Conservation (phyloP, 2,113 vertebrate species). For the Struthidea cinerea region DNA sequence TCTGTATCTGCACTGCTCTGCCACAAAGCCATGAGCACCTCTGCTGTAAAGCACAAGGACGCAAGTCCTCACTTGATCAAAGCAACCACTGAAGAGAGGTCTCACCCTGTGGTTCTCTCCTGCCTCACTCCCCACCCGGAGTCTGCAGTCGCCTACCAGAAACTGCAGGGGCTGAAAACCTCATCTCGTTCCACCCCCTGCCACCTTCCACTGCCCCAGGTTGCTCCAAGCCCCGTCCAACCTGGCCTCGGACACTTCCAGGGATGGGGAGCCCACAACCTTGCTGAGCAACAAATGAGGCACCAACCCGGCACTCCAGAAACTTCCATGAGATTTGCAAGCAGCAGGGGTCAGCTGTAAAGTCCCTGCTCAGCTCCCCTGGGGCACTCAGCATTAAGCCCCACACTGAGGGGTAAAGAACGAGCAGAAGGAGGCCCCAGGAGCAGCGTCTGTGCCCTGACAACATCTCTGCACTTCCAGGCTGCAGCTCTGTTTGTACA, state of each 20-base stretch:
- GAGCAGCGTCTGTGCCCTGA: neutral
- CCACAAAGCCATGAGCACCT: neutral
- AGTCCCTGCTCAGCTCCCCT: neutral
- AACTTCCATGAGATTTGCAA: neutral
- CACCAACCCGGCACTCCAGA: neutral
- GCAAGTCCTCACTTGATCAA: slow-evolving; percentile 27
- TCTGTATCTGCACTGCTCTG: neutral
- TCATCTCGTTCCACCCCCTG: neutral
- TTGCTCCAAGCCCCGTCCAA: fast-evolving
- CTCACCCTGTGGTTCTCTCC: neutral
- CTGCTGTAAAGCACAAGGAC: fast-evolving
- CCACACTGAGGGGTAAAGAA: neutral
- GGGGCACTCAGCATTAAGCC: neutral
- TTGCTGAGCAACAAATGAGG: neutral
- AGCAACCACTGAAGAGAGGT: neutral
- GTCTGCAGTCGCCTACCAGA: neutral
- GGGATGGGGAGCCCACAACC: neutral
- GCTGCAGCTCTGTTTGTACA: neutral
- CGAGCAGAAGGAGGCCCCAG: neutral
- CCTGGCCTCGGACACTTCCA: neutral
- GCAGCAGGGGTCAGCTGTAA: neutral
- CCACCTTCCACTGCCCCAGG: neutral
- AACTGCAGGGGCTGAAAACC: neutral
- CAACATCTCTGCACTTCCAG: neutral
- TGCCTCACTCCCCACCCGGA: neutral